Base-by-base conservation (phyloP, 2,797 vertebrate genomes). In the Spondyliosoma cantharus region DNA sequence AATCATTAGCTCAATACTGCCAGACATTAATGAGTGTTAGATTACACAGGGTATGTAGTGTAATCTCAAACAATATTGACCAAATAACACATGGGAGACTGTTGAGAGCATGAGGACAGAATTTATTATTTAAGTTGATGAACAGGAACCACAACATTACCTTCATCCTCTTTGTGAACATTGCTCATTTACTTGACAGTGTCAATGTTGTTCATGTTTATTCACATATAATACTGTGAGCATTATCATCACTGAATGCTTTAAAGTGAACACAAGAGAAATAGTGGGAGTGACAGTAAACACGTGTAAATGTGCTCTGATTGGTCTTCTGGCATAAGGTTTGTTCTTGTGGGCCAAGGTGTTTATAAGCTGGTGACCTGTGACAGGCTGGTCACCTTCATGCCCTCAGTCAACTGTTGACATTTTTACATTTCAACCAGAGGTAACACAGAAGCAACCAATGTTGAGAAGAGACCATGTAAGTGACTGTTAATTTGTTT, bases 331-430 rank as follows among this genome's bases (percentile, higher is more conserved):
- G 58, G 37, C 71, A 48, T 45, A 12, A 56, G 29, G 14, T 58
- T 45, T 58, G 66, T 67, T 57, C 48, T 75, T 56, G 49, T 79
- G 53, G 69, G 63, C 54, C 17, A 17, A 78, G 78, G 89, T 62
- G 80, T 87, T 91, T 86, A 90, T 80, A 49, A 61, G 67, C 73
- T 65, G 62, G 82, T 82, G 79, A 81, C 60, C 52, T 27, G 56
- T 57, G 57, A 65, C 57, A 37, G 46, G 52, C 74, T 22, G 25
- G 66, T 56, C n/a, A 56, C 64, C 57, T 57, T 52, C 66, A 5
- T 56, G 25, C 46, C 2, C 54, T 20, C 6, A 3, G 37, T 58
- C 43, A 64, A 27, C 49, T 65, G 86, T 50, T 90, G 82, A 87
- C 84, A 78, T 87, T 80, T 92, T 85, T 83, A 87, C 72, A 78